Percentiles rank a stretch among this genome's conserved stretches.
Evolutionary conservation across 1,140 invertebrate species (phyloP).

Genomic region (Drosophila pachea): DNA sequence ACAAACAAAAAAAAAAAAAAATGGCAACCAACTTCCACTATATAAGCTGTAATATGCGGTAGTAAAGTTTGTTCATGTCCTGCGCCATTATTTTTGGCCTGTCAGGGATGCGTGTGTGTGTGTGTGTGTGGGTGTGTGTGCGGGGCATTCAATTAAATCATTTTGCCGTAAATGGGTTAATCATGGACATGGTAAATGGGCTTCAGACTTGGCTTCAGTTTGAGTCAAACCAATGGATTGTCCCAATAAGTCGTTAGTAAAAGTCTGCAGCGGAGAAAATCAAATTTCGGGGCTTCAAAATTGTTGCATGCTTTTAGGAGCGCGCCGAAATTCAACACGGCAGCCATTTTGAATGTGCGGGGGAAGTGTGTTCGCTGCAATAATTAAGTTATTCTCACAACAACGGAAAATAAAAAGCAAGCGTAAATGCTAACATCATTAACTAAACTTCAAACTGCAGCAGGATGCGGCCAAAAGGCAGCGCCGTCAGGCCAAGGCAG

Average conservation of each 20-base stretch:
- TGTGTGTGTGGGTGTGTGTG: constrained; percentile 7
- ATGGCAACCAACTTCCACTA: constrained; percentile 14
- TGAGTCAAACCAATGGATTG: neutral
- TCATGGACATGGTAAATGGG: constrained; percentile 1
- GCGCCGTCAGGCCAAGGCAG: neutral
- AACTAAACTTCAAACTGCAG: constrained; percentile 51
- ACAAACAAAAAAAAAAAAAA: constrained; percentile 36
- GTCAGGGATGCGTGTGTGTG: too few relatives aligned
- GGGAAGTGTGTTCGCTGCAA: constrained; percentile 52
- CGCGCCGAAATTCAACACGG: constrained; percentile 1
- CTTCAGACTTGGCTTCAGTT: neutral
- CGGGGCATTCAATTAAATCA: constrained; percentile 30
- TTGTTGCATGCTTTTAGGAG: constrained; percentile 44
- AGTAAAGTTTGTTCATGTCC: constrained; percentile 12
- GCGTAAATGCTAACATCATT: constrained; percentile 64
- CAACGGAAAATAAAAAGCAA: constrained; percentile 33
- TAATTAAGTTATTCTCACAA: constrained; percentile 69
- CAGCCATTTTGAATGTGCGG: constrained; percentile 60
- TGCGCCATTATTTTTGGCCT: constrained; percentile 11
- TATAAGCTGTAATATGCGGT: constrained; percentile 26
- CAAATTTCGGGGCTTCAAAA: constrained; percentile 3
- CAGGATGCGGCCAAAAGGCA: constrained; percentile 28
- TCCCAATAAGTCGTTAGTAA: neutral
- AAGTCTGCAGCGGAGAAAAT: neutral
- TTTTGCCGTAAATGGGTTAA: constrained; percentile 27